Evolutionary conservation across 2,888 invertebrate species (phyloP).

Genomic region (Ctena decussata): DNA sequence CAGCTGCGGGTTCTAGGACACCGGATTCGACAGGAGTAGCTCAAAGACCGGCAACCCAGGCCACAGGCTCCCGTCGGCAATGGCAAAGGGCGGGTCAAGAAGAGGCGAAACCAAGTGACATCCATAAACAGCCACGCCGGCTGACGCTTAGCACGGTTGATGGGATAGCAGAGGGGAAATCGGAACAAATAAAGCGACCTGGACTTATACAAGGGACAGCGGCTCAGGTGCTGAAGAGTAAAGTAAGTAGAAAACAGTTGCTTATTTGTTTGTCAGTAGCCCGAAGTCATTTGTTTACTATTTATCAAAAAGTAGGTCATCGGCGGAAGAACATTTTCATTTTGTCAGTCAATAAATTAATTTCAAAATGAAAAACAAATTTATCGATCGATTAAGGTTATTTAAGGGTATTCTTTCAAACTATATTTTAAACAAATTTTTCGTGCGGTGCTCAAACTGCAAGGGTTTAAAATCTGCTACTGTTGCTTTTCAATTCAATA

Average conservation of each 20-base stretch:
- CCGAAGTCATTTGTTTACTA: neutral
- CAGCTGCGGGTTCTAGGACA: conserved; percentile 71
- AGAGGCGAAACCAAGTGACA: conserved; percentile 69
- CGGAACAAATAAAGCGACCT: conserved; percentile 67
- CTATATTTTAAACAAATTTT: too few species aligned
- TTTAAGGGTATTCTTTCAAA: too few species aligned
- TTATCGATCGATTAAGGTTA: too few species aligned
- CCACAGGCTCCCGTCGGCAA: conserved; percentile 72
- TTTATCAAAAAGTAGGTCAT: neutral
- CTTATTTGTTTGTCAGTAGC: neutral
- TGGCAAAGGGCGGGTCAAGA: conserved; percentile 65
- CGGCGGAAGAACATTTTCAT: too few species aligned
- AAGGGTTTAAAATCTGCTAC: neutral
- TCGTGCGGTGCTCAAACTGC: too few species aligned
- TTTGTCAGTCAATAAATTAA: too few species aligned
- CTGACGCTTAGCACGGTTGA: conserved; percentile 82
- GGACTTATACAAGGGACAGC: conserved; percentile 67
- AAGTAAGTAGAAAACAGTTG: conserved; percentile 66
- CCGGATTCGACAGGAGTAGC: conserved; percentile 44
- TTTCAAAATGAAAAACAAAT: too few species aligned
- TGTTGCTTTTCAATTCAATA: conserved; percentile 58
- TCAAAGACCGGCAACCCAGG: conserved; percentile 81
- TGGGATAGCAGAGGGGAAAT: conserved; percentile 77
- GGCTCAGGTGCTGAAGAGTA: conserved; percentile 75
- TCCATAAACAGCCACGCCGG: conserved; percentile 75